A percentile compares a stretch with the other conserved stretches of the same genome.
These are phyloP conservation scores for Phalacrocorax aristotelis DNA, from an alignment of 2,113 vertebrate species.

Conservation along the genomic window DNA sequence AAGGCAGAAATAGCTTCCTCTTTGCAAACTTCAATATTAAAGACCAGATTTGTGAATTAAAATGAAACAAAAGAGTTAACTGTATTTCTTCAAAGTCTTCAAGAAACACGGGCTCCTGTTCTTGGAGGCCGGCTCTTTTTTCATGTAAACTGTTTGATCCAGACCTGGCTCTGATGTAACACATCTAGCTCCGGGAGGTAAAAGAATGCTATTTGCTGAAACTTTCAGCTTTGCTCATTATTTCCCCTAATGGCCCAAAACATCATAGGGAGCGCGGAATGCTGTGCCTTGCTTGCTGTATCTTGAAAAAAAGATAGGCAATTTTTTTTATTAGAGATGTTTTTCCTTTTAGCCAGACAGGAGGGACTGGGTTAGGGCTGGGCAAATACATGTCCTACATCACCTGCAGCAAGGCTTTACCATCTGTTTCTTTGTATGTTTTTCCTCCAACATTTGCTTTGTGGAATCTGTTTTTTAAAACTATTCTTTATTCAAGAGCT, in stretches of 20 bases:
- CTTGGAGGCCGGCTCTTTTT: neutral
- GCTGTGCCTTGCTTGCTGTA: neutral
- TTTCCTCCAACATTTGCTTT: neutral
- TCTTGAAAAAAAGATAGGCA: neutral
- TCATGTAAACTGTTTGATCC: neutral
- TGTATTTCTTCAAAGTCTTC: neutral
- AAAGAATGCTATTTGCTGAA: neutral
- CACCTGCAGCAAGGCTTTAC: neutral
- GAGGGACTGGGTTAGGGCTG: neutral
- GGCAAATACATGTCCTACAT: neutral
- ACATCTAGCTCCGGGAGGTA: neutral
- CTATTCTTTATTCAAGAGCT: neutral
- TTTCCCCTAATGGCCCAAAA: neutral
- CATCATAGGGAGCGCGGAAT: neutral
- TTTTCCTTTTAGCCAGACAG: neutral
- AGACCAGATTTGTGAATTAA: neutral
- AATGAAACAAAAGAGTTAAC: neutral
- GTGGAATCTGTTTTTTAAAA: neutral
- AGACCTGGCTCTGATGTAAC: neutral
- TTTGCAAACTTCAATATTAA: neutral
- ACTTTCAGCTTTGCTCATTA: neutral
- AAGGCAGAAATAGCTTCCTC: neutral
- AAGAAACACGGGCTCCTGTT: neutral
- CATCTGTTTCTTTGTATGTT: neutral
- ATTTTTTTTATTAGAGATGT: neutral